Base-by-base conservation (phyloP, 2,797 vertebrate genomes). In the Harpagifer antarcticus region DNA sequence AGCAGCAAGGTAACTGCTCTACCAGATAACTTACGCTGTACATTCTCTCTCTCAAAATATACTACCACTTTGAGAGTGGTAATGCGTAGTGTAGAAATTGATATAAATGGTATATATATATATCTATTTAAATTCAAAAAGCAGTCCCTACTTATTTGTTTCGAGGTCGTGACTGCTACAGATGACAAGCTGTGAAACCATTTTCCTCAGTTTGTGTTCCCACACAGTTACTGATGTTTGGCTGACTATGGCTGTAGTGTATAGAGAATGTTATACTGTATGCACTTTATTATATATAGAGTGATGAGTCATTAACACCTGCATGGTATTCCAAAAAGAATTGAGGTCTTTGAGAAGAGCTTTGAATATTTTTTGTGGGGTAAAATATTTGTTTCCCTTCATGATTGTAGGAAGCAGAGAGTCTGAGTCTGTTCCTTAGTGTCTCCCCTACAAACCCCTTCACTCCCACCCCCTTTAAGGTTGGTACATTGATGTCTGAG, bases 401-500 rank as follows among this genome's bases (percentile, higher is more conserved):
- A 59, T 75, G 68, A 75, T 80, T 60, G 23, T 96, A 98, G 97
- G 96, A 94, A 82, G 68, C 95, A 90, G 94, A 95, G 86, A 91
- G 87, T 92, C 94, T 94, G 91, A 82, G 93, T 91, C 90, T 95
- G 93, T 91, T 93, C 90, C 95, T 95, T 93, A 93, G 86, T 93
- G 94, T 95, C 90, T 96, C 96, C 93, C 96, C 95, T 92, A 94
- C 95, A 95, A 97, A 97, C 92, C 96, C 96, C 87, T 98, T 97
- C 96, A 95, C 93, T 90, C 96, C 96, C 88, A 96, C 94, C 87
- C 96, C 96, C 11, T 98, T 98, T 95, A 98, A 98, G 97, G 96
- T 98, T 95, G 92, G 97, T 97, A 88, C 27, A 67, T 52, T 47
- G 20, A 23, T 86, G 52, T 68, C 20, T 71, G 49, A 69, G 57